Base-by-base conservation (phyloP, 2,113 vertebrate species). In the Paradoxurus hermaphroditus region DNA sequence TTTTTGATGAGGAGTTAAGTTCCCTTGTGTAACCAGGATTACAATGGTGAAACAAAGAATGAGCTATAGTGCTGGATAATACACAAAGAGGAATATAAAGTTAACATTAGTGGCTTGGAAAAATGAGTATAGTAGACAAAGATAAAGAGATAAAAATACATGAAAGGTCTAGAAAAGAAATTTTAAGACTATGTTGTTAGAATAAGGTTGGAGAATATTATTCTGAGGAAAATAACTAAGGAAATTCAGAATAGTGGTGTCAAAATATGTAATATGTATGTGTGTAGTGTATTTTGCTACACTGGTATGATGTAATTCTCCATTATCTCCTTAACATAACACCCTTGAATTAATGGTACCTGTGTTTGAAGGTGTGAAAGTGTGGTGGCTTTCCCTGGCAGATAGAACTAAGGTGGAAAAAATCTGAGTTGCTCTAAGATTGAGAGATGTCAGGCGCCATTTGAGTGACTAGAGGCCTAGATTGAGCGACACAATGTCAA, bases 371-470 rank as follows among this genome's bases (percentile, higher is more conserved):
- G 21, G 15, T 15, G 27, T 25, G n/a, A 27, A 70, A 23, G 14
- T 18, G 34, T 27, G 12, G 4, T 39, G 65, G 14, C 25, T 16
- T 18, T 31, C 25, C 27, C 23, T 72, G 21, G 36, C 25, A 56
- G 81, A 72, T 27, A 59, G 44, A 44, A 19, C 4, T 25, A 46
- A 78, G 27, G 23, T 65, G 29, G 31, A 81, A 36, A 84, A 72
- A 36, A 31, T 1, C 1, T 0, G 21, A 36, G 4, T 14, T 70
- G 19, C 9, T 36, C 1, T 5, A 49, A 16, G 23, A 16, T 14
- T 41, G 31, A 73, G 31, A 88, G 53, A 82, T 12, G 11, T 8
- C 51, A 36, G 25, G 15, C 1, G 1, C 63, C 9, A 13, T 13
- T 9, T 23, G 41, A 31, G n/a, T 63, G 7, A 70, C 29, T 16